These are phyloP conservation scores for Malacoctenus gilli DNA, from an alignment of 2,797 vertebrate species.

Conservation along the genomic window DNA sequence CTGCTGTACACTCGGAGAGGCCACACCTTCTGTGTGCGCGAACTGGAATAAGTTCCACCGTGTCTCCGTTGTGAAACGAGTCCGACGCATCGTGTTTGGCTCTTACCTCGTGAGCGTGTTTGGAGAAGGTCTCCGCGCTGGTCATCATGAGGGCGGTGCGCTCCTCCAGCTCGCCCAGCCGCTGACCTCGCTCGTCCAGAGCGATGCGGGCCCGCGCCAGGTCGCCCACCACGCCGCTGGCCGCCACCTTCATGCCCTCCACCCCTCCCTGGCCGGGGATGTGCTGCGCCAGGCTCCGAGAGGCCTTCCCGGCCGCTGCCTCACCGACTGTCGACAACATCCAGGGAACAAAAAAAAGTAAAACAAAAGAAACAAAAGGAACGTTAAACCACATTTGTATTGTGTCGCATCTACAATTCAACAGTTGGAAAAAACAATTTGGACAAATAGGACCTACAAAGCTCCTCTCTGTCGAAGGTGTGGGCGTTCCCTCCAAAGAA, in stretches of 20 bases:
- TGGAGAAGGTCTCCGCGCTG: constrained; percentile 94
- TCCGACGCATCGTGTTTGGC: too few relatives aligned
- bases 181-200: constrained; percentile 95
- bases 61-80: too few relatives aligned
- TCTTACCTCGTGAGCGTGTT: constrained; percentile 95
- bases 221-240: constrained; percentile 90
- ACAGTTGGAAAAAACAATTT: too few relatives aligned
- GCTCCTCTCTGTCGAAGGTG: constrained; percentile 96
- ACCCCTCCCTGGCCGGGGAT: constrained; percentile 92
- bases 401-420: background rate
- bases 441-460: constrained; percentile 95
- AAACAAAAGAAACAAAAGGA: background rate
- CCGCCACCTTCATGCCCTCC: constrained; percentile 91
- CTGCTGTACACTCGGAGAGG: too few relatives aligned
- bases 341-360: background rate
- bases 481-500: constrained; percentile 95
- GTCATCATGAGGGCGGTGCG: constrained; percentile 95
- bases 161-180: constrained; percentile 95
- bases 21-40: too few relatives aligned
- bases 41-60: too few relatives aligned
- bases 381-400: background rate
- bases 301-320: constrained; percentile 93
- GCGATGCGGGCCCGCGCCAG: constrained; percentile 91
- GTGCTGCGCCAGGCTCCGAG: constrained; percentile 94
- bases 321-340: constrained; percentile 86